Base-by-base conservation (phyloP, 1,140 invertebrate genomes). In the Bombyx mandarina region DNA sequence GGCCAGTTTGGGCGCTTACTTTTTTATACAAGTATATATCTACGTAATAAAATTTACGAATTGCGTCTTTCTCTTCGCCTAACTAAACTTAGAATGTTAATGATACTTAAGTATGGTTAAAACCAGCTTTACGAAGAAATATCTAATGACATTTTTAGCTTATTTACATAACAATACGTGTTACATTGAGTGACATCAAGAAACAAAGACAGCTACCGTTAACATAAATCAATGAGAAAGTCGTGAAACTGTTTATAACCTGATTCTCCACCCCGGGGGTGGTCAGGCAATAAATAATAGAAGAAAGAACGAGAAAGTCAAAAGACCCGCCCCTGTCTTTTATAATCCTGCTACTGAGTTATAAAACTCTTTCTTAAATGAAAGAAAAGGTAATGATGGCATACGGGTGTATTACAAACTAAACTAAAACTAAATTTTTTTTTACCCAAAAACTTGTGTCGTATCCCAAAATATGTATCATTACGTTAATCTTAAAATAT, bases 1-100 rank as follows among this genome's bases (percentile, higher is more conserved):
- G 66, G 66, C 73, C 73, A 75, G 73, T 81, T 84, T 79, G 73
- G 77, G 63, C 71, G 66, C 63, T 65, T 66, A 71, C 71, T 76
- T 71, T 66, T 79, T 81, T 79, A 79, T 82, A 35, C 26, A 35
- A 35, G 4, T 35, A 35, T 35, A 35, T 35, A 35, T 35, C 26
- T 35, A 35, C 26, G 26, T 35, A 35, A 35, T 35, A 35, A 35
- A 35, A 35, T 35, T 35, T 35, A 35, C 26, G 26, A 35, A 35
- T 43, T 56, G 49, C 45, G 12, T 12, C 26, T 49, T 43, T 56
- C 54, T 56, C 43, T 18, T 48, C 26, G 22, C 42, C 54, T 56
- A 42, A 3, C 7, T 56, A 42, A n/a, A n/a, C 48, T 7, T 35
- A 9, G 22, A 51, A 35, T 7, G 26, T 10, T 51, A 35, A 51